Percentiles rank a stretch among this genome's conserved stretches.
These are phyloP conservation scores for Pteromalus puparum DNA, from an alignment of 1,140 invertebrate genomes.

Conservation along the genomic window DNA sequence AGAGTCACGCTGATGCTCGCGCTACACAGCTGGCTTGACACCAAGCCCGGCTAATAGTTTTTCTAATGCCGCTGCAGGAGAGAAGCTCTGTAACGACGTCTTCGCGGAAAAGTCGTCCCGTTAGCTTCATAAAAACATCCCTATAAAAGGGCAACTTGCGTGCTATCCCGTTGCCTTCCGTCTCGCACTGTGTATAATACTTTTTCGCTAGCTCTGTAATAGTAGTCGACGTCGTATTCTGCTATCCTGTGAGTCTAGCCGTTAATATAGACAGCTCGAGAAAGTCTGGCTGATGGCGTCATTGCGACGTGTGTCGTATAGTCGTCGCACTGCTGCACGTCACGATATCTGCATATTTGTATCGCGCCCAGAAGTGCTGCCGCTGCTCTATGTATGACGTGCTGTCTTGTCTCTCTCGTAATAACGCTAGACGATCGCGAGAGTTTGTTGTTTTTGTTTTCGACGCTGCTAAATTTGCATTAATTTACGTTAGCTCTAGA, in stretches of 20 bases:
- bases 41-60: conserved; percentile 22
- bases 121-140: neutral
- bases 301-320: neutral
- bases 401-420: neutral
- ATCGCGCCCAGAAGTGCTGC: neutral
- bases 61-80: conserved; percentile 1
- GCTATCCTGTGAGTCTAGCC: neutral
- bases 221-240: neutral
- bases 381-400: neutral
- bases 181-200: neutral
- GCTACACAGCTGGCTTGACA: conserved; percentile 4
- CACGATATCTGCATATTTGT: conserved; percentile 22
- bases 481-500: neutral
- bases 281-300: neutral
- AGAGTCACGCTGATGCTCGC: neutral
- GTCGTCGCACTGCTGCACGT: conserved; percentile 14
- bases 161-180: neutral
- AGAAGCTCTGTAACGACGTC: neutral
- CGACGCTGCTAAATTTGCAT: neutral
- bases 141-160: conserved; percentile 24
- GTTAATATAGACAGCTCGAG: neutral
- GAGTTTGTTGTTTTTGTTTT: neutral
- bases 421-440: neutral
- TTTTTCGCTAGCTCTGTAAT: neutral
- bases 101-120: neutral